phyloP scores from a whole-genome alignment of 2,888 invertebrate genomes.

The Sussaba pulchella region DNA sequence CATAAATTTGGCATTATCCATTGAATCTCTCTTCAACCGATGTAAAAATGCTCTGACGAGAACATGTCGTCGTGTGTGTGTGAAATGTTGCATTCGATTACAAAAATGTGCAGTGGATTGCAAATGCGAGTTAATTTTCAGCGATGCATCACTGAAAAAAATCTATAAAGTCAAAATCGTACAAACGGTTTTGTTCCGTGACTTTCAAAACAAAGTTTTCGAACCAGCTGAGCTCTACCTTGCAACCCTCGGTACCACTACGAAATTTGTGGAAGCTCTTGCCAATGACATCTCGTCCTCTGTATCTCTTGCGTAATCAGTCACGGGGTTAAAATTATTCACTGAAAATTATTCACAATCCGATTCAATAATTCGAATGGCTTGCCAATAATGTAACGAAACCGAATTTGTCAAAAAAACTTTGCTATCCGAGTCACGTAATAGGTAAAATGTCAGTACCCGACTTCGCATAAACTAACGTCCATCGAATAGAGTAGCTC shows the following conservation, averaged over 20 bases:
- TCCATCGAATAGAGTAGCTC: too few relatives aligned
- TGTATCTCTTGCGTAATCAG: too few relatives aligned
- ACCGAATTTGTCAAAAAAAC: neutral
- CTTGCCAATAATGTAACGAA: too few relatives aligned
- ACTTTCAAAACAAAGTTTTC: too few relatives aligned
- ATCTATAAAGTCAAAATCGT: too few relatives aligned
- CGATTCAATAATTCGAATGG: too few relatives aligned
- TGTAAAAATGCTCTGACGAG: neutral
- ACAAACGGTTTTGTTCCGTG: too few relatives aligned
- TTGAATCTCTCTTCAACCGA: neutral
- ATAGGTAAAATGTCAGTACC: neutral
- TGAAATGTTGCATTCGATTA: neutral
- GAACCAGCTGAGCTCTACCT: neutral
- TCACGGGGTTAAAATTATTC: too few relatives aligned
- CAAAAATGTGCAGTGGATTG: neutral
- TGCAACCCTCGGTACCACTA: neutral
- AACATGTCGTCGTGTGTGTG: neutral
- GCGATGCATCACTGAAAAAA: too few relatives aligned
- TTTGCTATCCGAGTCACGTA: neutral
- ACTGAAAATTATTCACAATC: too few relatives aligned
- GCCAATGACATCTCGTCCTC: neutral
- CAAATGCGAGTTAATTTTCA: neutral
- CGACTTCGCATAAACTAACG: neutral
- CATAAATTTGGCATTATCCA: slow-evolving; percentile 1
- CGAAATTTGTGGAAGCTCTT: neutral